Base-by-base conservation (phyloP, 1,140 invertebrate genomes). In the Drosophila kohkoa region DNA sequence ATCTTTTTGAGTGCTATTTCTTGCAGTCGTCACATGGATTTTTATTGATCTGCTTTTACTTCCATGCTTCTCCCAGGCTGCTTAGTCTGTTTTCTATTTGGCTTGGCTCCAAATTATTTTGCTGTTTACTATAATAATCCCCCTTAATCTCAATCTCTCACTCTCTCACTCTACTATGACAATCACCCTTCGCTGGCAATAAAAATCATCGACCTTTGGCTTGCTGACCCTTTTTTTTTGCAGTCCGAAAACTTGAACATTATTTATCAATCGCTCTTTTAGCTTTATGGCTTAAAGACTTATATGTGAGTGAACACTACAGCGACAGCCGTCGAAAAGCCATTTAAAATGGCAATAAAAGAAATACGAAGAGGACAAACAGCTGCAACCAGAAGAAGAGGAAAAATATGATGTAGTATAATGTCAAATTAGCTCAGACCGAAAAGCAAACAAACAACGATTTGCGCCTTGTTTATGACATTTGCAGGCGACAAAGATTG, bases 331-430 rank as follows among this genome's bases (percentile, higher is more conserved):
- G 75, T 66, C 41, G 57, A 76, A 66, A 75, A 49, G 45, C 75
- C 78, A 57, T 69, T 81, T 81, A 73, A 67, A 67, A 63, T 54
- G 45, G 63, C 58, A 71, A 74, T 81, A 68, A 70, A 45, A 75
- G 52, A 46, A 58, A 69, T 5, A 57, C 63, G n/a, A 8, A 35
- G 32, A 6, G 51, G n/a, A n/a, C 59, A 60, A 60, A 48, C 58
- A 76, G 71, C 75, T 76, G 65, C 35, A 13, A 15, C 48, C 10
- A 45, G 46, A 15, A 66, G 41, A 45, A 8, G 32, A 6, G 15
- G 15, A 52, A n/a, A 77, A 66, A 48, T 59, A 69, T 48, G 30
- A 35, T 54, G 52, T 32, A 41, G 41, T 13, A 43, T 52, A 59
- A 59, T 66, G 41, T 15, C 45, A 45, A 59, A 65, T 13, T 73